Percentiles rank a stretch among this genome's conserved stretches.
Evolutionary conservation across 2,888 invertebrate species (phyloP).

Genomic region (Lasioglossum zephyrum): DNA sequence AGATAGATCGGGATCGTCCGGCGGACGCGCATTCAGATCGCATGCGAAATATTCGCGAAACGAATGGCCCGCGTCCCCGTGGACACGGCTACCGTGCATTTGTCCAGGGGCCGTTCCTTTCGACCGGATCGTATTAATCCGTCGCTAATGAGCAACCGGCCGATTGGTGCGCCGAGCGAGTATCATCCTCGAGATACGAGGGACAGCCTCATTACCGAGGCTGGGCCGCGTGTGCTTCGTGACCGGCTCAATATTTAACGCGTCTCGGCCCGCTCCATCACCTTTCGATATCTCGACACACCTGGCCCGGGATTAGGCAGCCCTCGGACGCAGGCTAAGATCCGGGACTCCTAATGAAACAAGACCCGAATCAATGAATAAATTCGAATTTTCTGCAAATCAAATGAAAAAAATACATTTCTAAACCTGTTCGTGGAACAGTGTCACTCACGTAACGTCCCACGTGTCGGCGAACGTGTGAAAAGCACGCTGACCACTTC

Average conservation of each 20-base stretch:
- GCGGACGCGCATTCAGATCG: conserved; percentile 36
- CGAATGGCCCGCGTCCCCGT: conserved; percentile 59
- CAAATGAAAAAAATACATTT: background rate
- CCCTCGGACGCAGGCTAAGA: background rate
- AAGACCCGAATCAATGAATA: background rate
- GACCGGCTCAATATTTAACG: conserved; percentile 80
- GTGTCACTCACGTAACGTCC: background rate
- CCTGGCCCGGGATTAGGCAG: conserved; percentile 55
- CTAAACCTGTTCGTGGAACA: background rate
- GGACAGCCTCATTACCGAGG: conserved; percentile 69
- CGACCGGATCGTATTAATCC: conserved; percentile 82
- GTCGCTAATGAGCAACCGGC: conserved; percentile 79
- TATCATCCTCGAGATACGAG: conserved; percentile 66
- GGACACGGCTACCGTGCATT: conserved; percentile 76
- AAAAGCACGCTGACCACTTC: background rate
- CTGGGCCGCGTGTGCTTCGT: conserved; percentile 62
- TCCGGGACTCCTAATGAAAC: background rate
- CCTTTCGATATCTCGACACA: conserved; percentile 76
- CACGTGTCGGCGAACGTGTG: background rate
- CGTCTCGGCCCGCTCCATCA: conserved; percentile 78
- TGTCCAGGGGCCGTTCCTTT: conserved; percentile 72
- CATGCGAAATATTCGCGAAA: conserved; percentile 55
- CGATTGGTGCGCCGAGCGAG: conserved; percentile 62
- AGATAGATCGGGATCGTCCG: conserved; percentile 53
- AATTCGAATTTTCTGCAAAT: background rate